Conservation (phyloP, 2,797 vertebrate genomes). For the Pelodytes ibericus region DNA sequence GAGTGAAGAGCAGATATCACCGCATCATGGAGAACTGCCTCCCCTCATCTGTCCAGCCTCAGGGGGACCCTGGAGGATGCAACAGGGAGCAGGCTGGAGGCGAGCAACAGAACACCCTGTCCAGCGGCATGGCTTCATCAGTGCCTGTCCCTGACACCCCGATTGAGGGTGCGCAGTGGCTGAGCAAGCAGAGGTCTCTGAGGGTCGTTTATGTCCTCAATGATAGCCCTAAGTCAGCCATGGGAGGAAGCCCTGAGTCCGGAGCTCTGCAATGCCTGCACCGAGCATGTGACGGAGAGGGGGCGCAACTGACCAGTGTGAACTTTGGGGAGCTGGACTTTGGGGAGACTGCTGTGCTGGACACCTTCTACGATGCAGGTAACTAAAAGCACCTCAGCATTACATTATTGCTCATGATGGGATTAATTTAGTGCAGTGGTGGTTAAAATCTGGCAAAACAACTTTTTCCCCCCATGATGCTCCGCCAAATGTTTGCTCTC, state of each 20-base stretch:
- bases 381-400: too few species aligned
- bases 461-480: too few species aligned
- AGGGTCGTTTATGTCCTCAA: conserved; percentile 85
- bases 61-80: background rate
- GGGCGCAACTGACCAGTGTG: conserved; percentile 81
- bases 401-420: too few species aligned
- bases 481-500: too few species aligned
- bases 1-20: background rate
- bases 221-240: conserved; percentile 77
- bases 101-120: background rate
- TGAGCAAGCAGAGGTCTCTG: conserved; percentile 75
- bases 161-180: conserved; percentile 56
- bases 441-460: too few species aligned
- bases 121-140: background rate
- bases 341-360: conserved; percentile 85
- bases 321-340: conserved; percentile 88
- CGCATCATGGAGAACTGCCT: conserved; percentile 33
- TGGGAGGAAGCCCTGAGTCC: conserved; percentile 83
- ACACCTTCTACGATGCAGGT: conserved; percentile 93
- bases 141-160: conserved; percentile 53
- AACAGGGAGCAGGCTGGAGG: background rate
- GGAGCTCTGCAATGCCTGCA: conserved; percentile 85
- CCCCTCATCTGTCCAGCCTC: background rate
- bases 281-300: conserved; percentile 85
- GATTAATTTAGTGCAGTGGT: too few species aligned